These are phyloP conservation scores for Bombus confusus DNA, from an alignment of 1,140 invertebrate genomes.

Conservation along the genomic window DNA sequence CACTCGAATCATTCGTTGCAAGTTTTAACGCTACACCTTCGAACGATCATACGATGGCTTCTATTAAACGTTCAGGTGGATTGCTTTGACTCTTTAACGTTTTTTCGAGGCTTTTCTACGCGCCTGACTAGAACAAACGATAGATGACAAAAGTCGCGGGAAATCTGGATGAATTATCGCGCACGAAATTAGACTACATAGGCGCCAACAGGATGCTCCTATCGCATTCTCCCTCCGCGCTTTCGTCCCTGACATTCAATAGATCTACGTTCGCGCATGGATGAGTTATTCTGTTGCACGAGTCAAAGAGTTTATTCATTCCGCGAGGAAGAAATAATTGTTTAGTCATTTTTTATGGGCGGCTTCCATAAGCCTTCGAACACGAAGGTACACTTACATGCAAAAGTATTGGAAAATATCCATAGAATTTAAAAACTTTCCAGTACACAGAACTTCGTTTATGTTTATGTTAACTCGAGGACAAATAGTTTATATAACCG, in stretches of 20 bases:
- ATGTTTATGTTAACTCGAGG: no score
- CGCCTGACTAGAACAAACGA: not conserved
- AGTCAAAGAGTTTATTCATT: not conserved
- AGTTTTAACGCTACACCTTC: not conserved
- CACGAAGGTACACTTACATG: no score
- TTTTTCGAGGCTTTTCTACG: not conserved
- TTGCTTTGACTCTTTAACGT: not conserved
- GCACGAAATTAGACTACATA: conserved; percentile 55
- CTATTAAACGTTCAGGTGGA: not conserved
- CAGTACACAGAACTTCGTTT: not conserved
- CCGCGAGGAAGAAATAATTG: not conserved
- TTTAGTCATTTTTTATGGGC: not conserved
- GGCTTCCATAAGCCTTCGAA: not conserved
- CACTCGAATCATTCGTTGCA: not conserved
- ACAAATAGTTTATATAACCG: not conserved
- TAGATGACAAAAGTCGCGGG: conserved; percentile 32
- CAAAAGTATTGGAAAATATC: not conserved
- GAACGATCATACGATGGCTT: not conserved
- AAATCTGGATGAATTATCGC: conserved; percentile 38
- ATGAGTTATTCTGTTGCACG: not conserved
- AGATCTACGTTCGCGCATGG: conserved; percentile 35
- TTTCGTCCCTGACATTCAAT: conserved; percentile 72
- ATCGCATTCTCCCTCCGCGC: conserved; percentile 31
- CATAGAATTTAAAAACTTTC: not conserved
- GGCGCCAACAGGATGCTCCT: conserved; percentile 56